These are phyloP conservation scores for Heliconius himera DNA, from an alignment of 1,140 invertebrate species.

Conservation along the genomic window DNA sequence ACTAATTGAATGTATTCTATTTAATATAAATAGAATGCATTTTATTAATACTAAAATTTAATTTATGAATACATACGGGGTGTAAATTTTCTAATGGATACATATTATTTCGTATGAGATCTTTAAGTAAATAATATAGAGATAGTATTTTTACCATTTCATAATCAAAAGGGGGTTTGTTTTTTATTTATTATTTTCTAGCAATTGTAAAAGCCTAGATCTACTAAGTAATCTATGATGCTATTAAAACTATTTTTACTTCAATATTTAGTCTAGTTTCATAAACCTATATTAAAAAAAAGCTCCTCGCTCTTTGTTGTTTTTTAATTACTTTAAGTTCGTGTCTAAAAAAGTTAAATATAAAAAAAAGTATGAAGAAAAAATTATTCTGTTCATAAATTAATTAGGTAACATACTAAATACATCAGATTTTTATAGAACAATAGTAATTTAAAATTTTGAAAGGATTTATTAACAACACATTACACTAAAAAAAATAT, in stretches of 20 bases:
- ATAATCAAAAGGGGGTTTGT: background rate
- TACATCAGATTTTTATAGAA: too few species aligned
- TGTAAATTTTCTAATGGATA: background rate
- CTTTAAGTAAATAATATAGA: background rate
- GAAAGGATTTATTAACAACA: too few species aligned
- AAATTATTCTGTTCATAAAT: too few species aligned
- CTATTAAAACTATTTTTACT: background rate
- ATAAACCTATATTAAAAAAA: background rate
- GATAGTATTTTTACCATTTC: background rate
- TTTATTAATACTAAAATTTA: background rate
- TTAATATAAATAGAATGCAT: constrained; percentile 25
- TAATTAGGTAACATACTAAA: too few species aligned
- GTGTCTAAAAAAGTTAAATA: background rate
- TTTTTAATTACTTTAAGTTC: background rate
- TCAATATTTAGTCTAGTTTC: background rate
- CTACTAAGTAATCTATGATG: background rate
- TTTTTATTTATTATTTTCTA: background rate
- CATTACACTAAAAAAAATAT: too few species aligned
- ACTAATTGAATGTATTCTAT: constrained; percentile 14
- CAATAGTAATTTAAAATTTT: too few species aligned
- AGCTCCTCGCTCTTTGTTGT: background rate
- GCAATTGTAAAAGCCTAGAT: background rate
- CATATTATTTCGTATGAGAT: constrained; percentile 9
- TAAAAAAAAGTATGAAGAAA: too few species aligned
- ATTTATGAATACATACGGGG: background rate